Conservation (phyloP, 2,888 invertebrate genomes). For the Rhogogaster chlorosoma region DNA sequence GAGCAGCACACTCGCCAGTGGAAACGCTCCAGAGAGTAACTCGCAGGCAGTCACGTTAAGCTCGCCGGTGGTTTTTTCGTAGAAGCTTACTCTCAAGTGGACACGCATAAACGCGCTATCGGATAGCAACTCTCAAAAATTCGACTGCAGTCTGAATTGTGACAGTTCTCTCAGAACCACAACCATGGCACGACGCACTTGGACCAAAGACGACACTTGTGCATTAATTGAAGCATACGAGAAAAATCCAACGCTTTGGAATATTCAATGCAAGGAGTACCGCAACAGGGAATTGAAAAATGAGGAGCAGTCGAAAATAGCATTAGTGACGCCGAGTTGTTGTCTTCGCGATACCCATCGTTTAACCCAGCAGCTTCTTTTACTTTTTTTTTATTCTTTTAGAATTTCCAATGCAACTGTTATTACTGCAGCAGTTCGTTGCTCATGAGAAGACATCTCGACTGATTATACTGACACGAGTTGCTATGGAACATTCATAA, state of each 20-base stretch:
- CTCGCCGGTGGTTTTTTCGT: background rate
- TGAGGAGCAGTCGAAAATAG: too few species aligned
- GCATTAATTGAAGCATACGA: background rate
- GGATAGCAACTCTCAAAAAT: background rate
- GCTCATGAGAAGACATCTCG: constrained; percentile 37
- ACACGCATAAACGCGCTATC: background rate
- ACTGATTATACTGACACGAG: background rate
- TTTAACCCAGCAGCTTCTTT: background rate
- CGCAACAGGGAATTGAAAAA: background rate
- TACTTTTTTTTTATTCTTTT: background rate
- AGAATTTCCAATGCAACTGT: constrained; percentile 26
- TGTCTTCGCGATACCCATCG: background rate
- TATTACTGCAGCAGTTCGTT: constrained; percentile 25
- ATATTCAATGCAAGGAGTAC: background rate
- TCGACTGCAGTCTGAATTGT: background rate
- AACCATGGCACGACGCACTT: background rate
- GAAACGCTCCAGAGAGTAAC: too few species aligned
- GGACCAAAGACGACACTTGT: background rate
- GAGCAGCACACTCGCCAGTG: too few species aligned
- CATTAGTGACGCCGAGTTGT: background rate
- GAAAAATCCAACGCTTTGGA: background rate
- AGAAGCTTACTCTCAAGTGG: background rate
- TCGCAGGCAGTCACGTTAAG: too few species aligned
- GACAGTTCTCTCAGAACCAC: background rate
- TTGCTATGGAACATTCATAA: background rate